Percentiles rank a stretch among this genome's conserved stretches.
These are phyloP conservation scores for Epinephelus coioides DNA, from an alignment of 2,797 vertebrate species.

Conservation along the genomic window DNA sequence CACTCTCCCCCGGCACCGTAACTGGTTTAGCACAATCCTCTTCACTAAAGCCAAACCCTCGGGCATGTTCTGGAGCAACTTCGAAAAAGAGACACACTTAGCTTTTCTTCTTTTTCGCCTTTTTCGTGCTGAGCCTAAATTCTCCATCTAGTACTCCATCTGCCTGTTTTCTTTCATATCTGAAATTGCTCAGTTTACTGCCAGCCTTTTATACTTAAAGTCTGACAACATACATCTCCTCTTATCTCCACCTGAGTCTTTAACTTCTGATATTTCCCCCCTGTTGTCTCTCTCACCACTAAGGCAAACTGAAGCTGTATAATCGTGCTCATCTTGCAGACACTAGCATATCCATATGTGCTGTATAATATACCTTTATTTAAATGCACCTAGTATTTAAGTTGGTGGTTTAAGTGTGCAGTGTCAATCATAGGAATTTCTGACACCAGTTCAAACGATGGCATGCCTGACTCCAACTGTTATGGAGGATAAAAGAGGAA, in stretches of 20 bases:
- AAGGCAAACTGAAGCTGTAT: neutral
- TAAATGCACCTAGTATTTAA: neutral
- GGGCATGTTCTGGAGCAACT: constrained; percentile 66
- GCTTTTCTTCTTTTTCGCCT: constrained; percentile 22
- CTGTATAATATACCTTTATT: neutral
- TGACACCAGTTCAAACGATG: neutral
- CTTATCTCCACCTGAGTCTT: neutral
- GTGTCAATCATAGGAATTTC: neutral
- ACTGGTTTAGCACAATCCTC: constrained; percentile 60
- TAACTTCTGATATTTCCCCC: neutral
- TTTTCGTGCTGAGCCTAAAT: constrained; percentile 43
- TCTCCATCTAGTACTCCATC: constrained; percentile 9
- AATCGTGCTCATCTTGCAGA: neutral
- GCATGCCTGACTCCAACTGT: neutral
- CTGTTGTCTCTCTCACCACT: neutral
- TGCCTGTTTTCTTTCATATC: constrained; percentile 30
- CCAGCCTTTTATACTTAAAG: constrained; percentile 17
- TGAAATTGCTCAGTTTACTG: constrained; percentile 27
- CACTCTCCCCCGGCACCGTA: constrained; percentile 41
- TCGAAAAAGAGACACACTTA: constrained; percentile 39
- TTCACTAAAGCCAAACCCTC: constrained; percentile 67
- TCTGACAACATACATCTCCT: constrained; percentile 8
- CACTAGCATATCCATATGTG: neutral
- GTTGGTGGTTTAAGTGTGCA: neutral
- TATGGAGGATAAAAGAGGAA: neutral